Percentiles rank a stretch among this genome's conserved stretches.
These are phyloP conservation scores for Leptarthrus brevirostris DNA, from an alignment of 2,888 invertebrate genomes.

Conservation along the genomic window DNA sequence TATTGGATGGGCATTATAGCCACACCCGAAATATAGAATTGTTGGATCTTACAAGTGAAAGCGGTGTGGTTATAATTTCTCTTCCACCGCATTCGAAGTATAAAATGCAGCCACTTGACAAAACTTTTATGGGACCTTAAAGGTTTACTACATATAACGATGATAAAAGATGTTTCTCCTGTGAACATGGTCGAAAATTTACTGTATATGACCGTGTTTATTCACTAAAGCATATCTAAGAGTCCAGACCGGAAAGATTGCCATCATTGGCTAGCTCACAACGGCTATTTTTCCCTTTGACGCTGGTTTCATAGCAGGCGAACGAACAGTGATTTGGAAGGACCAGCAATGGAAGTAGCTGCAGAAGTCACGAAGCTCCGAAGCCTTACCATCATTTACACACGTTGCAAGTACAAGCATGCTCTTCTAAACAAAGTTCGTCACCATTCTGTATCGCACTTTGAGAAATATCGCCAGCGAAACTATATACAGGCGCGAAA, in stretches of 20 bases:
- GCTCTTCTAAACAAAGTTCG: neutral
- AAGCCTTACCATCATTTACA: neutral
- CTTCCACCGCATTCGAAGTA: slow-evolving; percentile 52
- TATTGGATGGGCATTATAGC: slow-evolving; percentile 57
- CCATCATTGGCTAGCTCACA: slow-evolving; percentile 53
- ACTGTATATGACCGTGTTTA: too few species aligned
- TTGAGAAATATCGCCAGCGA: neutral
- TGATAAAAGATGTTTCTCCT: slow-evolving; percentile 48
- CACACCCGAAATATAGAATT: slow-evolving; percentile 58
- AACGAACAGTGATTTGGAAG: neutral
- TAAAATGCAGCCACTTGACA: slow-evolving; percentile 52
- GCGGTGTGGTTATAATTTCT: slow-evolving; percentile 50
- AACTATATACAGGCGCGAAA: too few species aligned
- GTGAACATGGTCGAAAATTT: neutral
- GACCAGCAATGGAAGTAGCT: neutral
- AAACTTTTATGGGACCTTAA: slow-evolving; percentile 53
- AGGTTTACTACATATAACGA: too few species aligned
- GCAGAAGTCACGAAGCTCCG: neutral
- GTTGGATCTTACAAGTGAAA: slow-evolving; percentile 46
- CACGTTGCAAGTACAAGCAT: neutral
- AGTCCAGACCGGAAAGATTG: slow-evolving; percentile 52
- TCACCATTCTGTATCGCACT: neutral
- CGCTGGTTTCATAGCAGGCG: slow-evolving; percentile 51
- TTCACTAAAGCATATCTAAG: too few species aligned
- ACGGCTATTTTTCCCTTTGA: too few species aligned